Conservation (phyloP, 2,888 invertebrate species). For the Diplazon laetatorius region DNA sequence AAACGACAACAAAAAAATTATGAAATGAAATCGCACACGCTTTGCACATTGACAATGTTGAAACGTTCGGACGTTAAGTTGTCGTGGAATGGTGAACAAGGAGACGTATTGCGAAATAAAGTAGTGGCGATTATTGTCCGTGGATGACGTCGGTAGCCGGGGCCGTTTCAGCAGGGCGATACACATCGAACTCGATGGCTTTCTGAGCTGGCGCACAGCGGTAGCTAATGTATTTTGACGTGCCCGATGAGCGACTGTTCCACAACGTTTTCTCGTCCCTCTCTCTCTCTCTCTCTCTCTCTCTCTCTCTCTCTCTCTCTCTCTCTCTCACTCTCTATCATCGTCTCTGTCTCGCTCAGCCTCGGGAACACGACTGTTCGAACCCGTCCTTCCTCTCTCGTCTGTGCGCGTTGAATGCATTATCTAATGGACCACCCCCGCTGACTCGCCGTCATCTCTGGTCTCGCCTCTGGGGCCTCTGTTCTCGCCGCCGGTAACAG, state of each 20-base stretch:
- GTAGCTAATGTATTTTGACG: constrained; percentile 82
- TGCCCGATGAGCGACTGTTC: constrained; percentile 75
- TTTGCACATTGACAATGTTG: constrained; percentile 12
- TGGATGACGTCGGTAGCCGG: constrained; percentile 79
- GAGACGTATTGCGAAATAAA: constrained; percentile 49
- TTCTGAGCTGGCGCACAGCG: constrained; percentile 81
- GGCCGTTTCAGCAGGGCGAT: constrained; percentile 53
- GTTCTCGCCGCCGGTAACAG: constrained; percentile 37
- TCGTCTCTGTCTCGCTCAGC: constrained; percentile 32
- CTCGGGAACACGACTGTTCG: constrained; percentile 76
- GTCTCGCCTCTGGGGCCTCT: constrained; percentile 48
- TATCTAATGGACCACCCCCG: constrained; percentile 75
- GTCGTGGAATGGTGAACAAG: constrained; percentile 58
- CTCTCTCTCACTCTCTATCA: no score
- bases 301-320: constrained; percentile 25
- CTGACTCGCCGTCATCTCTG: constrained; percentile 57
- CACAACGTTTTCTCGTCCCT: constrained; percentile 60
- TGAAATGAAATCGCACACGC: constrained; percentile 16
- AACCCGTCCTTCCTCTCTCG: constrained; percentile 84
- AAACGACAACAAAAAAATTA: constrained; percentile 27
- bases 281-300: constrained; percentile 58
- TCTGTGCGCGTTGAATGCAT: constrained; percentile 76
- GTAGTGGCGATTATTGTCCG: constrained; percentile 15
- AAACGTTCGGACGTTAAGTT: not conserved
- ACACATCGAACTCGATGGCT: constrained; percentile 69